Conservation (phyloP, 2,888 invertebrate genomes). For the Aspidiotus rigidus region DNA sequence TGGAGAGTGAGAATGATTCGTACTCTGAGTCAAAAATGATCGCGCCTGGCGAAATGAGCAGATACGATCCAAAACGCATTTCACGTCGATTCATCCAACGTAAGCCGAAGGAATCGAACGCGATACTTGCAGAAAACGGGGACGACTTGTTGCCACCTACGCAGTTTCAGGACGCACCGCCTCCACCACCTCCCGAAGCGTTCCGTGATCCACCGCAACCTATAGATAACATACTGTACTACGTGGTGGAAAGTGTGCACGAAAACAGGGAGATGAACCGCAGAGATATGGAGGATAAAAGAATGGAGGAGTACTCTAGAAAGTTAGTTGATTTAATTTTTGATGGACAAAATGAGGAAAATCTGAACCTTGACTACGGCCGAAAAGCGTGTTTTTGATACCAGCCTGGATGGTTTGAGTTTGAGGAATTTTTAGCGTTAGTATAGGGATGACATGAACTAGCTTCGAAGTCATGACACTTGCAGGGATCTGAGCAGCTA, state of each 20-base stretch:
- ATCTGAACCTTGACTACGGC: too few relatives aligned
- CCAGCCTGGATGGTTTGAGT: too few relatives aligned
- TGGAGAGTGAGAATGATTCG: not conserved
- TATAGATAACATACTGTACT: conserved; percentile 68
- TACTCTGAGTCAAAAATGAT: not conserved
- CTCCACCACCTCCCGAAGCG: conserved; percentile 63
- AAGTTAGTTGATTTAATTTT: too few relatives aligned
- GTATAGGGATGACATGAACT: too few relatives aligned
- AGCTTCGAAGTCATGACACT: too few relatives aligned
- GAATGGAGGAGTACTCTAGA: not conserved
- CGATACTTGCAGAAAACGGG: not conserved
- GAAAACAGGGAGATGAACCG: conserved; percentile 25
- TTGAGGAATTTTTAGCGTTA: too few relatives aligned
- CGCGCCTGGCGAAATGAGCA: conserved; percentile 9
- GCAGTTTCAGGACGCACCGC: conserved; percentile 67
- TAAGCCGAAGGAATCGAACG: not conserved
- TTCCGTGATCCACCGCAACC: conserved; percentile 42
- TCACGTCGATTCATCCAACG: conserved; percentile 16
- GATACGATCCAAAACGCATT: conserved; percentile 27
- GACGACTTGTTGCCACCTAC: conserved; percentile 62
- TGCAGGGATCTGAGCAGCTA: too few relatives aligned
- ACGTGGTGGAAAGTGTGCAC: conserved; percentile 63
- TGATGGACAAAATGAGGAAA: too few relatives aligned
- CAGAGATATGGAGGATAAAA: conserved; percentile 6
- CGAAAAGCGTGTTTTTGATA: too few relatives aligned